Evolutionary conservation across 2,797 vertebrate genomes (phyloP).

Genomic region (Muscicapa comitata): DNA sequence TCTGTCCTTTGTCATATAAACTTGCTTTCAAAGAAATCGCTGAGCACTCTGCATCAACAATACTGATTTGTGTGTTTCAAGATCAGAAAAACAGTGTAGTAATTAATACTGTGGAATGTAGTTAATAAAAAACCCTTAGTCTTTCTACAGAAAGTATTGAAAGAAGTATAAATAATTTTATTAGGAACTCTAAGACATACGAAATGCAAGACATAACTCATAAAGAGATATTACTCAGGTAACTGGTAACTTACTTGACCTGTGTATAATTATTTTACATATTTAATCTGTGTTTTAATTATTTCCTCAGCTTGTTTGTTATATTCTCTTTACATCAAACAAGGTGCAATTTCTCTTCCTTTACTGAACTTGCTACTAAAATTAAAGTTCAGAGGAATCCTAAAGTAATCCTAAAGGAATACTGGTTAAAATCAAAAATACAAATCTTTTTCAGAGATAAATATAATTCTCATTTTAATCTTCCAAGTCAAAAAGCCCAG

Average conservation of each 20-base stretch:
- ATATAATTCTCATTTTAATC: background rate
- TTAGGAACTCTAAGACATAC: background rate
- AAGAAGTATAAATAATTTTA: background rate
- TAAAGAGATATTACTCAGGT: background rate
- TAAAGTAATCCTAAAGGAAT: background rate
- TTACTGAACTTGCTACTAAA: background rate
- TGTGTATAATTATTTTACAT: background rate
- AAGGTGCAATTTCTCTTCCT: background rate
- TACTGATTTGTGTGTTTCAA: background rate
- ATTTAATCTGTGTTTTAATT: background rate
- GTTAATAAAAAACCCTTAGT: background rate
- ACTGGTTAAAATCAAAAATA: background rate
- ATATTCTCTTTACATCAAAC: background rate
- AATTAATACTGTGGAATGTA: background rate
- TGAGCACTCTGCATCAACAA: background rate
- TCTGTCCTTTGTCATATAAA: background rate
- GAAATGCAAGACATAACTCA: background rate
- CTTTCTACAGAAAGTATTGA: background rate
- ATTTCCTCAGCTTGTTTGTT: background rate
- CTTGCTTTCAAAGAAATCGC: background rate
- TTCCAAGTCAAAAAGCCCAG: background rate
- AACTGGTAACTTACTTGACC: background rate
- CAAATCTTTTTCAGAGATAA: background rate
- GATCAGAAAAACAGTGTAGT: background rate
- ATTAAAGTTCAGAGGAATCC: background rate